Base-by-base conservation (phyloP, 2,797 vertebrate species). In the Chloroceryle inda region DNA sequence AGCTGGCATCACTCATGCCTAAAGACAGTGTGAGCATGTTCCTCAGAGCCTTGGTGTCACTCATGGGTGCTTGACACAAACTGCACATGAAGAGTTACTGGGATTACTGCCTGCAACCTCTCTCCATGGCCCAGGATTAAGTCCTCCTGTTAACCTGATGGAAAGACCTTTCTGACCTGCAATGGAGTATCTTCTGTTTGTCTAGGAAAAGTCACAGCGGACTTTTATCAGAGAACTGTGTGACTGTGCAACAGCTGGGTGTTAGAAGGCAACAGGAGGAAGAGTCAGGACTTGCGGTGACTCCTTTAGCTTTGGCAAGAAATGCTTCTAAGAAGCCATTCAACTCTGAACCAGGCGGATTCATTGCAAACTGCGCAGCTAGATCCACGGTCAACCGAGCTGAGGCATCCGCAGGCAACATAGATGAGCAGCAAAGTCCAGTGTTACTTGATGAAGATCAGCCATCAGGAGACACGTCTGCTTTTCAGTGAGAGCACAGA, bases 1-100 rank as follows among this genome's bases (percentile, higher is more conserved):
- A 0, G 24, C 18, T 0, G 0, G 17, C n/a, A 24, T 35, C 53
- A 22, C 20, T 0, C 0, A 0, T 31, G 53, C 45, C 42, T 49
- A 4, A 33, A 45, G 81, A 9, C 2, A 7, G 13, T 16, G 40
- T 7, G 59, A 58, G 56, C 0, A 0, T 1, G 4, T 33, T 67
- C 66, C 64, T 67, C 0, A 0, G 26, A 47, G 23, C 52, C 58
- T 58, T 12, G 33, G 20, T 53, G 78, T 61, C 29, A 2, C 58
- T 83, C 50, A 15, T 18, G 2, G 35, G n/a, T 38, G 27, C 37
- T n/a, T 29, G 29, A 35, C 52, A 9, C 55, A 53, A 82, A 45
- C 44, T 2, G 27, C 35, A 13, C 5, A 0, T 33, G 15, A 49
- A 20, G 55, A 42, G 10, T 40, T 55, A 6, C 22, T 31, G 45